Percentiles rank a stretch among this genome's conserved stretches.
These are phyloP conservation scores for Vidua macroura DNA, from an alignment of 2,113 vertebrate species.

Conservation along the genomic window DNA sequence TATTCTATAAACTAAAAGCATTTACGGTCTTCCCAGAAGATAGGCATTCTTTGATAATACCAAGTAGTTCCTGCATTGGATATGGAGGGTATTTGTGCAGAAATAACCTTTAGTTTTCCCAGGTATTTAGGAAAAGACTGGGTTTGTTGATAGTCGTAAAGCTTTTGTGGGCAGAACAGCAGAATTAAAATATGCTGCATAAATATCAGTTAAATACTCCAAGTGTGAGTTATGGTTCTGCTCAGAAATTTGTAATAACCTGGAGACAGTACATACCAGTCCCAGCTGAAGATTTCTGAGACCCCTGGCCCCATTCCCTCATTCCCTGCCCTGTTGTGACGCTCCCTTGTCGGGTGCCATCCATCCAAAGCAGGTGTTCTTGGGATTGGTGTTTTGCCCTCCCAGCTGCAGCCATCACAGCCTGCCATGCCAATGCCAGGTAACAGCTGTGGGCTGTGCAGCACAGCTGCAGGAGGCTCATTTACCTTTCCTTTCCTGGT, in stretches of 20 bases:
- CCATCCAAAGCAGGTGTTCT: not conserved
- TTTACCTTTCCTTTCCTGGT: not conserved
- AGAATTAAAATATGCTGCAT: not conserved
- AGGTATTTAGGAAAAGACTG: not conserved
- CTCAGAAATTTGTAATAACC: not conserved
- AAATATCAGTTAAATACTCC: not conserved
- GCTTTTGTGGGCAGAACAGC: not conserved
- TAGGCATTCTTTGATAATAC: not conserved
- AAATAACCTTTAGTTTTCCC: not conserved
- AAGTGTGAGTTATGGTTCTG: not conserved
- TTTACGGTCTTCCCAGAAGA: not conserved
- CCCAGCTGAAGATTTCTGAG: not conserved
- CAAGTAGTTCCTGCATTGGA: not conserved
- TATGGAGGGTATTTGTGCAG: not conserved
- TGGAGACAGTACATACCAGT: not conserved
- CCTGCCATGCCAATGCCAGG: not conserved
- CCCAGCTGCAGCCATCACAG: not conserved
- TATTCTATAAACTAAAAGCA: not conserved
- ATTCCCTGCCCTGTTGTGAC: not conserved
- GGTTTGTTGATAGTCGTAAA: not conserved
- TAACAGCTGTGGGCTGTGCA: not conserved
- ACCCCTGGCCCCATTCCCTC: not conserved
- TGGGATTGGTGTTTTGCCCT: not conserved
- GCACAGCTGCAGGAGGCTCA: not conserved
- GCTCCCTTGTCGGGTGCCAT: not conserved